These are phyloP conservation scores for Eucriotettix oculatus DNA, from an alignment of 2,888 invertebrate genomes.

Conservation along the genomic window DNA sequence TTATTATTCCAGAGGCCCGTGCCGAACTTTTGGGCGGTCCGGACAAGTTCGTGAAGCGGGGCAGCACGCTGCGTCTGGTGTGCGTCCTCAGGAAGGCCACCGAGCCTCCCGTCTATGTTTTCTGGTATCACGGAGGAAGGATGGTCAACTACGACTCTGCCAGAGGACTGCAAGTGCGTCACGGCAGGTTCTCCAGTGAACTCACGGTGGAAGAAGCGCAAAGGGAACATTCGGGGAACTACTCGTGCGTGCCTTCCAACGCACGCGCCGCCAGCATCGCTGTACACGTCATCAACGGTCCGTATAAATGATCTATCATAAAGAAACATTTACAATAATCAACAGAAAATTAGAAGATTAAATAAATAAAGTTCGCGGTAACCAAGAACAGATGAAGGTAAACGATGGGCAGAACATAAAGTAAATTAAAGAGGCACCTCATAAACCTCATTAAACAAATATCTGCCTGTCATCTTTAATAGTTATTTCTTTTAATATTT, in stretches of 20 bases:
- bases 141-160: slow-evolving; percentile 26
- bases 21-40: slow-evolving; percentile 24
- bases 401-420: too few species aligned
- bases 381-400: too few species aligned
- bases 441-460: too few species aligned
- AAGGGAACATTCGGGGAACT: slow-evolving; percentile 56
- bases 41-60: slow-evolving; percentile 26
- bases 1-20: slow-evolving; percentile 18
- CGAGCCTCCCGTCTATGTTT: slow-evolving; percentile 23
- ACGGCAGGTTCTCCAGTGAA: slow-evolving; percentile 30
- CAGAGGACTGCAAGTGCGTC: slow-evolving; percentile 27
- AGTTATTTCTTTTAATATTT: too few species aligned
- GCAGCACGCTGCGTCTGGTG: slow-evolving; percentile 23
- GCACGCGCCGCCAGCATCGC: slow-evolving; percentile 57
- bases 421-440: too few species aligned
- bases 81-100: slow-evolving; percentile 23
- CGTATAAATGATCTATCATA: slow-evolving; percentile 17
- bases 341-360: background rate
- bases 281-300: slow-evolving; percentile 45
- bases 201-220: slow-evolving; percentile 33
- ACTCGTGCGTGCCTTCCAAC: slow-evolving; percentile 65
- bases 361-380: too few species aligned
- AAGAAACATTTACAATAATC: background rate
- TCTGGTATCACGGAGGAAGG: slow-evolving; percentile 29
- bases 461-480: too few species aligned